These are phyloP conservation scores for Mormyrus iriodes DNA, from an alignment of 2,113 vertebrate species.

Conservation along the genomic window DNA sequence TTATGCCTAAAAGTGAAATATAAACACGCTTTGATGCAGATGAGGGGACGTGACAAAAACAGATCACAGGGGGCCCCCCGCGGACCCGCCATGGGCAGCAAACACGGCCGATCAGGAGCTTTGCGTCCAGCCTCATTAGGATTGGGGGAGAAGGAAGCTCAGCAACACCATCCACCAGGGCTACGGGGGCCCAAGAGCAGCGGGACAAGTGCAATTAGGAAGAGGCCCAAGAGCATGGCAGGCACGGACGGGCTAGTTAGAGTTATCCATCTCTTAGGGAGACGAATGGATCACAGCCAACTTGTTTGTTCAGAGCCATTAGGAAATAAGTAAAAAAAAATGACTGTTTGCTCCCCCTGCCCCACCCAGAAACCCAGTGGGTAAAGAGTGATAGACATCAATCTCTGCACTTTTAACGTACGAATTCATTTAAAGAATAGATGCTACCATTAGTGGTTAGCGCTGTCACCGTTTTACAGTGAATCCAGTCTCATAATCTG, in stretches of 20 bases:
- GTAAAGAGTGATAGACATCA: background rate
- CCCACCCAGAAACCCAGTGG: background rate
- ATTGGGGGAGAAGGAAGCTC: background rate
- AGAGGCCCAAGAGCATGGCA: constrained; percentile 12
- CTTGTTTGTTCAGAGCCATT: constrained; percentile 13
- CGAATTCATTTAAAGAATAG: background rate
- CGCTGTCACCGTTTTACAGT: background rate
- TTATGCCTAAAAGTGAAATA: constrained; percentile 24
- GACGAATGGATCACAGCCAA: constrained; percentile 5
- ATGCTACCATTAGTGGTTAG: background rate
- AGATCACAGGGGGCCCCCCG: background rate
- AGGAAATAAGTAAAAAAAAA: constrained; percentile 17
- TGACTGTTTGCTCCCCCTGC: background rate
- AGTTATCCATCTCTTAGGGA: constrained; percentile 4
- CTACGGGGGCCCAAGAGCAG: background rate
- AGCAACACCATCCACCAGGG: background rate
- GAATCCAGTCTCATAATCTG: background rate
- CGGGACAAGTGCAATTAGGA: constrained; percentile 27
- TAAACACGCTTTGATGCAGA: background rate
- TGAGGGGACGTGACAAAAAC: background rate
- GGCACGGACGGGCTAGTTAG: constrained; percentile 11
- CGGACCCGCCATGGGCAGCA: constrained; percentile 1
- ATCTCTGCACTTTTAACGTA: background rate
- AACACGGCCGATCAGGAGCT: background rate
- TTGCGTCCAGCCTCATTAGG: constrained; percentile 28